phyloP scores from a whole-genome alignment of 1,140 invertebrate genomes.

The Pogonomyrmex californicus region DNA sequence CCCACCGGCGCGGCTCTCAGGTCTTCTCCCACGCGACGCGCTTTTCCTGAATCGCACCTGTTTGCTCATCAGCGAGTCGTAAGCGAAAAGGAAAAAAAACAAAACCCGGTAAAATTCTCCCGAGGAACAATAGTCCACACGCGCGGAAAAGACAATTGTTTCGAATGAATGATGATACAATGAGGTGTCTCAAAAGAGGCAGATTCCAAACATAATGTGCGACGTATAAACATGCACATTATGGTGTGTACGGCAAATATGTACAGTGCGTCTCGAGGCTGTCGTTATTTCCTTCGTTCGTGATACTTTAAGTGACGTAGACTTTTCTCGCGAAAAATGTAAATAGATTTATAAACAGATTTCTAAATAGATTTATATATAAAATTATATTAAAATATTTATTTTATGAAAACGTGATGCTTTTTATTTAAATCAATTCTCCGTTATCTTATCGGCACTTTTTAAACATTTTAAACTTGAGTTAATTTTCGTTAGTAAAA shows the following conservation, averaged over 20 bases:
- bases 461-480: neutral
- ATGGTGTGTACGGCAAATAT: neutral
- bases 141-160: neutral
- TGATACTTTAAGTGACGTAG: neutral
- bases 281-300: neutral
- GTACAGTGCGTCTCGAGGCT: neutral
- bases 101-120: neutral
- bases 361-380: too few species aligned
- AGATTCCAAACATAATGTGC: neutral
- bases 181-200: neutral
- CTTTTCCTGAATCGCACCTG: conserved; percentile 47
- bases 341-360: too few species aligned
- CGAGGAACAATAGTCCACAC: neutral
- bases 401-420: neutral
- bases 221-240: conserved; percentile 1
- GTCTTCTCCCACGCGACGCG: conserved; percentile 30
- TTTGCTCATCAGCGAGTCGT: neutral
- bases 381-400: neutral
- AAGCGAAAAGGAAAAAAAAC: neutral
- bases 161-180: neutral
- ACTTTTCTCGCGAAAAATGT: neutral
- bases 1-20: conserved; percentile 48
- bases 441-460: neutral
- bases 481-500: neutral
- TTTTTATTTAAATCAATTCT: neutral